Percentiles rank a stretch among this genome's conserved stretches.
These are phyloP conservation scores for Podarcis muralis DNA, from an alignment of 2,113 vertebrate genomes.

Conservation along the genomic window DNA sequence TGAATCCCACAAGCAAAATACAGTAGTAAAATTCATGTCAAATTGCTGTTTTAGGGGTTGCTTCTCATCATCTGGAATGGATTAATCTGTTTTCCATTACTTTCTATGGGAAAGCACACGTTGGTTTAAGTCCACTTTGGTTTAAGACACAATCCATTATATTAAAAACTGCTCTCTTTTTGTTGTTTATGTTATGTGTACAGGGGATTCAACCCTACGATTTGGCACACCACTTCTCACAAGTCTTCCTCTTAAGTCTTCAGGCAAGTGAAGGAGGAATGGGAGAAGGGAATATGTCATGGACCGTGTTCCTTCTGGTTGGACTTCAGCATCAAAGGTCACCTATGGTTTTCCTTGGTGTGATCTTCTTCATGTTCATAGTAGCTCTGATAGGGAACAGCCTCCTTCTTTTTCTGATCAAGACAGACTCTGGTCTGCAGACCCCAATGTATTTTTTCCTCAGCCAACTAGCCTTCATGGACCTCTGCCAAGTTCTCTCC, in stretches of 20 bases:
- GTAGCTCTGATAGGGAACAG: constrained; percentile 49
- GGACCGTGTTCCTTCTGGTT: constrained; percentile 51
- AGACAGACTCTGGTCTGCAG: constrained; percentile 21
- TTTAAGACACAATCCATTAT: no score
- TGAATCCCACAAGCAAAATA: no score
- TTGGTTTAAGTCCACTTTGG: no score
- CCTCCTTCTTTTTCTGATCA: constrained; percentile 57
- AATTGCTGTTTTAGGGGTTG: no score
- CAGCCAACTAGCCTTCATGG: constrained; percentile 56
- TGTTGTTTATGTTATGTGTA: no score
- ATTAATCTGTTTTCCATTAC: no score
- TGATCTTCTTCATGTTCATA: constrained; percentile 38
- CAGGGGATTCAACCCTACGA: no score
- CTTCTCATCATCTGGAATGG: no score
- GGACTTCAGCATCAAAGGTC: constrained; percentile 37
- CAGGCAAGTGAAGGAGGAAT: constrained; percentile 4
- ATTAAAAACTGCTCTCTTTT: no score
- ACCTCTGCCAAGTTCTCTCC: constrained; percentile 54
- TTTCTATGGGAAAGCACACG: no score
- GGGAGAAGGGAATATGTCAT: constrained; percentile 22
- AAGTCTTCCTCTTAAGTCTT: background rate
- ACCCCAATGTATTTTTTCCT: constrained; percentile 65
- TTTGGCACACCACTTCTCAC: background rate
- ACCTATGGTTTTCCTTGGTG: constrained; percentile 35
- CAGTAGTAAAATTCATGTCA: no score